phyloP scores from a whole-genome alignment of 2,113 vertebrate species.

The Panthera tigris region DNA sequence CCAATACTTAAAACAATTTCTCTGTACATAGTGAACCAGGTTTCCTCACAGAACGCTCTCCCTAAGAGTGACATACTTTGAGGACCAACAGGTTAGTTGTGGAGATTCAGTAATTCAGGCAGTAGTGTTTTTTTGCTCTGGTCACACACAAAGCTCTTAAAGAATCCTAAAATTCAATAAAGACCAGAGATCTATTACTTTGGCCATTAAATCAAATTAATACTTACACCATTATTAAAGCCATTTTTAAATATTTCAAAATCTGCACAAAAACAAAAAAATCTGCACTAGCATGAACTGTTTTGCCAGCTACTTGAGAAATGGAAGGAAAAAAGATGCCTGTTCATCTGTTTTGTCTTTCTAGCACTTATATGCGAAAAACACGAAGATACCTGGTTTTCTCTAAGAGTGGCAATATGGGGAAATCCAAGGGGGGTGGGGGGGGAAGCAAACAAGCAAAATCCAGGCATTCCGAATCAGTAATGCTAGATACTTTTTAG shows the following conservation, averaged over 20 bases:
- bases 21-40: slow-evolving; percentile 67
- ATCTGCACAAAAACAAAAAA: not conserved
- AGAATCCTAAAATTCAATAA: not conserved
- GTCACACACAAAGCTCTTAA: not conserved
- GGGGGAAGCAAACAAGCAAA: not conserved
- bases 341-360: slow-evolving; percentile 44
- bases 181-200: slow-evolving; percentile 20
- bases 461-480: not conserved
- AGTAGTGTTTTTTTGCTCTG: slow-evolving; percentile 44
- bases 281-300: not conserved
- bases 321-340: slow-evolving; percentile 11
- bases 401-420: slow-evolving; percentile 43
- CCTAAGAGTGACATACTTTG: slow-evolving; percentile 72
- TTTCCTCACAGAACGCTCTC: slow-evolving; percentile 69
- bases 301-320: slow-evolving; percentile 41
- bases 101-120: slow-evolving; percentile 43
- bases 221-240: slow-evolving; percentile 12
- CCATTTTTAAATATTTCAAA: slow-evolving; percentile 5
- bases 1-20: slow-evolving; percentile 67
- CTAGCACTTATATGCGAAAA: slow-evolving; percentile 25
- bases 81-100: slow-evolving; percentile 54
- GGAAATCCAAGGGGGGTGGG: slow-evolving; percentile 45
- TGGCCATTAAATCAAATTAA: not conserved
- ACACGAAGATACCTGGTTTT: slow-evolving; percentile 50
- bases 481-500: slow-evolving; percentile 44